These are phyloP conservation scores for Probosciger aterrimus DNA, from an alignment of 2,113 vertebrate species.

Conservation along the genomic window DNA sequence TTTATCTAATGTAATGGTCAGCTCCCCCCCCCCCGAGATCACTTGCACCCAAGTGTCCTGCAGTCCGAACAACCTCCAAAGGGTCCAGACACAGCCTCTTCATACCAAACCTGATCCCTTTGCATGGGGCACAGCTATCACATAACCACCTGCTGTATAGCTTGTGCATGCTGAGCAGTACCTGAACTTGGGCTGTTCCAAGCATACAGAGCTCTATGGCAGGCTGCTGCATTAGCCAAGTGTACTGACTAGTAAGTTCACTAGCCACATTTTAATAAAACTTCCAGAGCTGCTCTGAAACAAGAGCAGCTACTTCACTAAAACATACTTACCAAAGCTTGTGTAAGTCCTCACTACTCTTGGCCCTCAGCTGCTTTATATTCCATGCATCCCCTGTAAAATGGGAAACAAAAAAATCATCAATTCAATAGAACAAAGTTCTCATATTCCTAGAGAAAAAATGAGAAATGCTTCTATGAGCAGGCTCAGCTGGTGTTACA, in stretches of 20 bases:
- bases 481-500: neutral
- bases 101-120: neutral
- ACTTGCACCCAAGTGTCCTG: neutral
- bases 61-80: neutral
- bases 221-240: neutral
- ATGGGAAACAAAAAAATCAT: neutral
- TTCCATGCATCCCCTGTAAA: conserved; percentile 89
- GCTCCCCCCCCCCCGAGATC: neutral
- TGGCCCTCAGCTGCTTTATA: conserved; percentile 85
- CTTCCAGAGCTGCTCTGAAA: neutral
- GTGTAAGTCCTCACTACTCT: conserved; percentile 94
- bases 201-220: neutral
- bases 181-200: neutral
- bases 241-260: neutral
- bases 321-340: conserved; percentile 87
- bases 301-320: neutral
- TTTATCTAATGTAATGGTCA: neutral
- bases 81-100: neutral
- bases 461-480: neutral
- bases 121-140: neutral
- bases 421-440: neutral
- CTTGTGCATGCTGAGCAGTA: neutral
- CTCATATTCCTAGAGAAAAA: neutral
- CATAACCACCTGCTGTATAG: neutral
- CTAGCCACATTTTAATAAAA: neutral